Percentiles rank a stretch among this genome's conserved stretches.
Evolutionary conservation across 2,113 vertebrate genomes (phyloP).

Genomic region (Coptodon rendalli): DNA sequence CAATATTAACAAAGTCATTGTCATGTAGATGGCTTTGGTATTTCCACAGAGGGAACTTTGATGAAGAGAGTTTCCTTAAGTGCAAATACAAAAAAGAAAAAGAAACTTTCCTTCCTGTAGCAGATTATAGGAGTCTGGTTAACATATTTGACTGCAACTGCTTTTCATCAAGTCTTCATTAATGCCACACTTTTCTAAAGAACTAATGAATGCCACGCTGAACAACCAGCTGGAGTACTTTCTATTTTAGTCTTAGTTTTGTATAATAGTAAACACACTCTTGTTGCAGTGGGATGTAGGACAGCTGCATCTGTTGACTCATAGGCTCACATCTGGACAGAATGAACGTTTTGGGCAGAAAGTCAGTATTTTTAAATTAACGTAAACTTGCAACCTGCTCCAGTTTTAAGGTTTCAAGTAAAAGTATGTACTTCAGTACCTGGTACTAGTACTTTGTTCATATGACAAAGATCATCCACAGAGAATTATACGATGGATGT

Average conservation of each 20-base stretch:
- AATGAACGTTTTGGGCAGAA: neutral
- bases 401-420: neutral
- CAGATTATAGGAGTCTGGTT: neutral
- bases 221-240: neutral
- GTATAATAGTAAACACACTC: neutral
- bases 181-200: neutral
- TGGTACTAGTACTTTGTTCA: neutral
- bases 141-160: neutral
- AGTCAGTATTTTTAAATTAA: neutral
- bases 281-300: neutral
- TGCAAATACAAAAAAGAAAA: neutral
- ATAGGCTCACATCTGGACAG: neutral
- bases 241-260: neutral
- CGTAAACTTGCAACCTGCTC: neutral
- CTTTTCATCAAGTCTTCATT: neutral
- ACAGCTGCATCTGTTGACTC: neutral
- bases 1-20: conserved; percentile 2
- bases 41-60: neutral
- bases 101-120: neutral
- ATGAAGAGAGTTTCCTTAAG: neutral
- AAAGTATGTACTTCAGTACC: neutral
- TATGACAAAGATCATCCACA: neutral
- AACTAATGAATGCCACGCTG: neutral
- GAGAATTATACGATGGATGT: neutral
- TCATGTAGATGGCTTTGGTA: neutral